phyloP scores from a whole-genome alignment of 1,140 invertebrate genomes.

The Hestina assimilis region DNA sequence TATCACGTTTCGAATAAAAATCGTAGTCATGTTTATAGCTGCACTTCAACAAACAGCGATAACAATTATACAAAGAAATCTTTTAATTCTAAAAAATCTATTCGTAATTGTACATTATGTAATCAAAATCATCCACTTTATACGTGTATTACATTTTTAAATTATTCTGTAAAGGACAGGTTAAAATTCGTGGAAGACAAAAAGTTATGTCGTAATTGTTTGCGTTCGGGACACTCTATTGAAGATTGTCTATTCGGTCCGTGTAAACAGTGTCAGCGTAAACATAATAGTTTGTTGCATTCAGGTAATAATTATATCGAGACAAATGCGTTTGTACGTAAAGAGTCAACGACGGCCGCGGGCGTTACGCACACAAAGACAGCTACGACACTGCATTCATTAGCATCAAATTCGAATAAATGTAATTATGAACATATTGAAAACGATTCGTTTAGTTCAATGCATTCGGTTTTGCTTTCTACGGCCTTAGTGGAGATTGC shows the following conservation, averaged over 20 bases:
- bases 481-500: constrained; percentile 29
- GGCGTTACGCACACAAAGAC: not conserved
- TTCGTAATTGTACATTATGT: not conserved
- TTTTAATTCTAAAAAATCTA: not conserved
- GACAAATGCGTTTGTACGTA: not conserved
- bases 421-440: not conserved
- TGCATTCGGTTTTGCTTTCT: constrained; percentile 25
- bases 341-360: not conserved
- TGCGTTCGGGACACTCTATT: constrained; percentile 14
- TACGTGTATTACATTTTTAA: constrained; percentile 12
- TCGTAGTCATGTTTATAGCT: not conserved
- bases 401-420: not conserved
- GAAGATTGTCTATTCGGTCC: constrained; percentile 13
- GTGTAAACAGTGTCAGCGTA: constrained; percentile 6
- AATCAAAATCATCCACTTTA: constrained; percentile 9
- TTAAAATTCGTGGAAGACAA: constrained; percentile 17
- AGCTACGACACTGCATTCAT: constrained; percentile 10
- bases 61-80: not conserved
- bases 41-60: not conserved
- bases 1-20: not conserved
- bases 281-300: constrained; percentile 24
- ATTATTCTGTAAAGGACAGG: constrained; percentile 12
- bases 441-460: constrained; percentile 8
- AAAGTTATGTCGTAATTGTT: constrained; percentile 20
- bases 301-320: not conserved